These are phyloP conservation scores for Asarcornis scutulata DNA, from an alignment of 2,113 vertebrate genomes.

Conservation along the genomic window DNA sequence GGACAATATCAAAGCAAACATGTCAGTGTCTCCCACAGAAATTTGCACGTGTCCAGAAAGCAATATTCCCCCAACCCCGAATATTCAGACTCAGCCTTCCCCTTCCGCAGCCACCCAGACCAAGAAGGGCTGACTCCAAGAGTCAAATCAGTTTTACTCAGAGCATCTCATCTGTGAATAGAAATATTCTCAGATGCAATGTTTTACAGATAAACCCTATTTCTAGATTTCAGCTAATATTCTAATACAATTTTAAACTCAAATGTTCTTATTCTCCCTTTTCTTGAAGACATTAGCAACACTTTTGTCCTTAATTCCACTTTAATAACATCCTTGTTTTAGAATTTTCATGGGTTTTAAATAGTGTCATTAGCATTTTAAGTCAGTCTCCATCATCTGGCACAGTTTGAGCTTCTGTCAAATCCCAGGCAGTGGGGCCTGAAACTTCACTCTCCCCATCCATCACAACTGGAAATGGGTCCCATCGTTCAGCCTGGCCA, in stretches of 20 bases:
- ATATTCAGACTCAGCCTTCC: background rate
- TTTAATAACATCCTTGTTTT: slow-evolving; percentile 47
- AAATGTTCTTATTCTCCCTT: slow-evolving; percentile 43
- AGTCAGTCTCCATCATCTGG: slow-evolving; percentile 12
- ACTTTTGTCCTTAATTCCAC: slow-evolving; percentile 56
- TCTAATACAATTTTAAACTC: slow-evolving; percentile 40
- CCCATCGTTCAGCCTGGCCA: background rate
- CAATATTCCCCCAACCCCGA: background rate
- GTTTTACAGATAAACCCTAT: slow-evolving; percentile 13
- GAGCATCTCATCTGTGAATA: background rate
- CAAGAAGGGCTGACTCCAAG: background rate
- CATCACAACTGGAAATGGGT: accelerated
- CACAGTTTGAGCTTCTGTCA: slow-evolving; percentile 16
- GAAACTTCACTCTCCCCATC: background rate
- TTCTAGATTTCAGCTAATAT: slow-evolving; percentile 36
- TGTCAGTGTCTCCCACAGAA: background rate
- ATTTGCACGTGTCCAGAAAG: background rate
- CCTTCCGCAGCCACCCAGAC: background rate
- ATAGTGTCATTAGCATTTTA: background rate
- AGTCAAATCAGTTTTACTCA: background rate
- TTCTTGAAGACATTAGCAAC: slow-evolving; percentile 36
- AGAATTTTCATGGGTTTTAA: slow-evolving; percentile 63
- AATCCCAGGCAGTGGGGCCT: background rate
- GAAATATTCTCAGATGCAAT: background rate
- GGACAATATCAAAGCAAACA: background rate